Evolutionary conservation across 2,888 invertebrate species (phyloP), one percentile per base, ranked within the genome.

Genomic region (Rhopalosiphum nymphaeae): DNA sequence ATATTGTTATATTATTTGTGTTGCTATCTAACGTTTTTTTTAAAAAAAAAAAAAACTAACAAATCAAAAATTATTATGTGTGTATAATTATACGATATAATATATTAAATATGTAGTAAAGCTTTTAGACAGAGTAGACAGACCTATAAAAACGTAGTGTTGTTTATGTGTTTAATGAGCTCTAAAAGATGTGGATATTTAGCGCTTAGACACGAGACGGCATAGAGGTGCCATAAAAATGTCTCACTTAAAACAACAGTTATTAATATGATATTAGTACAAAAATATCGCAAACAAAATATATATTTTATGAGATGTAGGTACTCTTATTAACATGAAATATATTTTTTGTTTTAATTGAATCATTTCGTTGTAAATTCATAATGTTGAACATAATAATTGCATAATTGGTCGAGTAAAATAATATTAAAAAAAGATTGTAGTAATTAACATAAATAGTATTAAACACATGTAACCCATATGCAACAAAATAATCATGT

Each of bases 91-190:
- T 78, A 36, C 21, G 78, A 78, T 42, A 78, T 85, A 57, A 61
- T 92, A 92, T 89, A 61, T 85, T 89, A 86, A 86, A 89, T 67
- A 61, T 94, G 29, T 85, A 29, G 61, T 61, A 61, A n/a, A 84
- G 86, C 85, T 94, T 91, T 90, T 42, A 94, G 90, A 85, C 57
- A 29, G 78, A 84, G 61, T 29, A 93, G 90, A 89, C 84, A 85
- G 84, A 46, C 90, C 90, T 86, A 94, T 94, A 90, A 94, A 90
- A 94, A 94, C 13, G 44, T 36, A 46, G 29, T 86, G 49, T 94
- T 90, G 90, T 49, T 90, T 85, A 86, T 90, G 86, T 61, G 61
- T 94, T 90, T 90, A 94, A 90, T 90, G 90, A 94, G 84, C 56
- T 85, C 85, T 61, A 49, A 61, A 85, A 85, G 29, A 94, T 49